Conservation (phyloP, 1,140 invertebrate genomes). For the Oncopodura yosiiana region DNA sequence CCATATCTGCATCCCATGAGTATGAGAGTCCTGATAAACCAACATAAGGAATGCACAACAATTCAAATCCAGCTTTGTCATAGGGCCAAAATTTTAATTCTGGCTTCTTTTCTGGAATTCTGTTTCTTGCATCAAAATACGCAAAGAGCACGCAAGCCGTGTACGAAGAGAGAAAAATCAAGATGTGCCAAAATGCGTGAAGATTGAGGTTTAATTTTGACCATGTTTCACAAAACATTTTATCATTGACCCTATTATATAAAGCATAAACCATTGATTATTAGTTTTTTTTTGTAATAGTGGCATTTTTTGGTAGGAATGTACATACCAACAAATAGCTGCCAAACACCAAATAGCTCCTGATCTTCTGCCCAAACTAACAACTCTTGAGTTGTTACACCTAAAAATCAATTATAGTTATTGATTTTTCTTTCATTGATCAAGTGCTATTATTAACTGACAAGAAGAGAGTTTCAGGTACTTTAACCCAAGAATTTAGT, state of each 20-base stretch:
- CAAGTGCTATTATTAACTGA: too few species aligned
- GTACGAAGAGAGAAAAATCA: slow-evolving; percentile 61
- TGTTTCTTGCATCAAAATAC: slow-evolving; percentile 62
- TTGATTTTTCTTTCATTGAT: not conserved
- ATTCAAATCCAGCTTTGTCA: slow-evolving; percentile 60
- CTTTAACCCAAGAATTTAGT: too few species aligned
- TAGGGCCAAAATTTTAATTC: slow-evolving; percentile 61
- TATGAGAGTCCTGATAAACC: slow-evolving; percentile 10
- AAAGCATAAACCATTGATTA: slow-evolving; percentile 58
- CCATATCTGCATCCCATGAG: not conserved
- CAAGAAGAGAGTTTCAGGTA: too few species aligned
- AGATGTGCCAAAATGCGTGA: slow-evolving; percentile 68
- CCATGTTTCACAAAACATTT: slow-evolving; percentile 67
- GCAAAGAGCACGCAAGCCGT: slow-evolving; percentile 59
- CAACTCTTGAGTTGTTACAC: slow-evolving; percentile 1
- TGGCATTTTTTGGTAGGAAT: too few species aligned
- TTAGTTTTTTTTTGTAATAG: too few species aligned
- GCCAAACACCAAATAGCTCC: slow-evolving; percentile 44
- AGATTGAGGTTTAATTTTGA: slow-evolving; percentile 62
- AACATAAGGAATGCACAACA: slow-evolving; percentile 59
- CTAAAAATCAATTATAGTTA: not conserved
- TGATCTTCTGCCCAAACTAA: slow-evolving; percentile 4
- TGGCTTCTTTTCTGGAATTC: slow-evolving; percentile 56
- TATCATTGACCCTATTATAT: slow-evolving; percentile 64
- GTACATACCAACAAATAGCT: too few species aligned